Evolutionary conservation across 1,140 invertebrate species (phyloP), one percentile per base, ranked within the genome.

Genomic region (Solenopsis invicta): DNA sequence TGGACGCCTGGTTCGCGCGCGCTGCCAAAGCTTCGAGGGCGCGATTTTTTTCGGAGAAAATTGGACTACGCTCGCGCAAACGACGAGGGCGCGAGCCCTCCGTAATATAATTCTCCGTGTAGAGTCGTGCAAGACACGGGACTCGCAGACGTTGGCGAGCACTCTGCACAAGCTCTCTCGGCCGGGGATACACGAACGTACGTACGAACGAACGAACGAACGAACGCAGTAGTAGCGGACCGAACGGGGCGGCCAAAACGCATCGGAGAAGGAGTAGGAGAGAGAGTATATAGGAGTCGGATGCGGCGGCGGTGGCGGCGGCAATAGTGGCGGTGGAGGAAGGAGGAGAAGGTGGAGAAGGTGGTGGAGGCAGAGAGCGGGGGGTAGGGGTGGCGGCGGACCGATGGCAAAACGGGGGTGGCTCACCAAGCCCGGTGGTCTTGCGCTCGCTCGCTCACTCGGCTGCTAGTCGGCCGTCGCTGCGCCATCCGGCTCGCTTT

Each of bases 101-200:
- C 29, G 29, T 29, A 29, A 8, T 54, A 13, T 69, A 41, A 41
- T 71, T 34, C 24, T 45, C 13, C 76, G 76, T 80, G 4, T 12
- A 3, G 29, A 16, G 64, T 41, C 48, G 64, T 71, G 64, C 48
- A 48, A 45, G 77, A 82, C 34, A 80, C 77, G 77, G 77, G 18
- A n/a, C 88, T 85, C 87, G 87, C 89, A 84, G 88, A 89, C 85
- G 87, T 89, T 91, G 61, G 86, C 78, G 89, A 87, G 87, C 90
- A 92, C 87, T 88, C 89, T 89, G 85, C 86, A 88, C 82, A 82
- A 87, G 72, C 71, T 85, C 54, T 76, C 59, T 74, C 80, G 69
- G 61, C 86, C 66, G 77, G 77, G 71, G 48, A 69, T 67, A 59
- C 72, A 41, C 85, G 87, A 86, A 74, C 88, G 85, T 89, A 74